These are phyloP conservation scores for Megalops cyprinoides DNA, from an alignment of 2,797 vertebrate genomes.

Conservation along the genomic window DNA sequence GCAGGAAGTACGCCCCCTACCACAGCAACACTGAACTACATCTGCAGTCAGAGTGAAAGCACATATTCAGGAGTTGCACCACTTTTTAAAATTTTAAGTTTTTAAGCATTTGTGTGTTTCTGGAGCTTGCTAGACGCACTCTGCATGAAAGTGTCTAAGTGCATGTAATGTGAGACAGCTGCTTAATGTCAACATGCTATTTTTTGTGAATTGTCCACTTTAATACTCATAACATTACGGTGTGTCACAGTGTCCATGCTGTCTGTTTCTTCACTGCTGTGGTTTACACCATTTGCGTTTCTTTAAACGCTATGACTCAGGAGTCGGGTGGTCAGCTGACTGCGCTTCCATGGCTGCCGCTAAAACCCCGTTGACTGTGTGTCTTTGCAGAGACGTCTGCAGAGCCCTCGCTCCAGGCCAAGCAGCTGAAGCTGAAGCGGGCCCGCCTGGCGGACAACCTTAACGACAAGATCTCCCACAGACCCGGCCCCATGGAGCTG, in stretches of 20 bases:
- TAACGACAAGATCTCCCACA: slow-evolving; percentile 88
- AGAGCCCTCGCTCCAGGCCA: slow-evolving; percentile 73
- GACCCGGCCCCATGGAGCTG: slow-evolving; percentile 88
- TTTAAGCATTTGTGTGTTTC: neutral
- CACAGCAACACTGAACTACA: neutral
- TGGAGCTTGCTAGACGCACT: neutral
- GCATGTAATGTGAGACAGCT: too few relatives aligned
- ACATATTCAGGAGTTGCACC: neutral
- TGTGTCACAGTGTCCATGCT: neutral
- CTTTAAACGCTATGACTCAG: neutral
- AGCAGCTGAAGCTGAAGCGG: slow-evolving; percentile 90
- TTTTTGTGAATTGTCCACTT: too few relatives aligned
- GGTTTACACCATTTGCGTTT: too few relatives aligned
- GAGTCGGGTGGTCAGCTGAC: neutral
- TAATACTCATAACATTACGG: too few relatives aligned
- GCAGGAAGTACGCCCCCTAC: neutral
- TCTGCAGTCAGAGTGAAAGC: neutral
- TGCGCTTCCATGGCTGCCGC: neutral
- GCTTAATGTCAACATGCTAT: neutral
- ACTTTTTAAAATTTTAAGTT: neutral
- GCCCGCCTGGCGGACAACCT: slow-evolving; percentile 84
- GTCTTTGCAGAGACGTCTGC: slow-evolving; percentile 65
- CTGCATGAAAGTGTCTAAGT: too few relatives aligned
- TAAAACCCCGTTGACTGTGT: too few relatives aligned
- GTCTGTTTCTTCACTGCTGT: neutral